phyloP scores from a whole-genome alignment of 2,888 invertebrate genomes.

The Caenorhabditis sp. region DNA sequence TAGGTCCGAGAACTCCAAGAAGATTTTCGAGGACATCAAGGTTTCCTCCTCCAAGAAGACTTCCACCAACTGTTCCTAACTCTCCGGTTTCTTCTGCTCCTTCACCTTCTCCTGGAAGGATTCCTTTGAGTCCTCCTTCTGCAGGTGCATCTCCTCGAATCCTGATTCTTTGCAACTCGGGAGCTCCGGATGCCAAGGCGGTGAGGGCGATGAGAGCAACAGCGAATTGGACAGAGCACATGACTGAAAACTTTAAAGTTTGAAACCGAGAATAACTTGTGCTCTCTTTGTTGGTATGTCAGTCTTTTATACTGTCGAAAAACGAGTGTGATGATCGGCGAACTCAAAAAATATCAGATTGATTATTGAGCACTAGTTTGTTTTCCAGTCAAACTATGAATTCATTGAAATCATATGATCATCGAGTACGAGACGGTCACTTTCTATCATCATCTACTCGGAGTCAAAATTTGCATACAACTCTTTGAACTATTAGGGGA shows the following conservation, averaged over 20 bases:
- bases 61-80: neutral
- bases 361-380: neutral
- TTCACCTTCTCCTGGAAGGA: neutral
- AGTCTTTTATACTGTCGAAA: neutral
- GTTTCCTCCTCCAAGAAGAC: constrained; percentile 4
- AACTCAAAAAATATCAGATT: neutral
- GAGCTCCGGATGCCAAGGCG: neutral
- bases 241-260: neutral
- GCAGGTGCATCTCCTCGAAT: neutral
- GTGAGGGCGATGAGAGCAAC: neutral
- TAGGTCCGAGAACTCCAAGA: neutral
- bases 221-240: neutral
- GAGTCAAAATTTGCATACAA: neutral
- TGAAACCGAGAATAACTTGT: too few species aligned
- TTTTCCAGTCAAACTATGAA: neutral
- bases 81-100: neutral
- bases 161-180: too few species aligned
- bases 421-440: neutral
- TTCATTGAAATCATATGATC: neutral
- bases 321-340: neutral
- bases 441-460: neutral
- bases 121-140: neutral
- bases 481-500: neutral
- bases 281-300: neutral
- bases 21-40: neutral